Percentiles rank a stretch among this genome's conserved stretches.
Evolutionary conservation across 1,140 invertebrate species (phyloP).

Genomic region (Drosophila nigrodunni): DNA sequence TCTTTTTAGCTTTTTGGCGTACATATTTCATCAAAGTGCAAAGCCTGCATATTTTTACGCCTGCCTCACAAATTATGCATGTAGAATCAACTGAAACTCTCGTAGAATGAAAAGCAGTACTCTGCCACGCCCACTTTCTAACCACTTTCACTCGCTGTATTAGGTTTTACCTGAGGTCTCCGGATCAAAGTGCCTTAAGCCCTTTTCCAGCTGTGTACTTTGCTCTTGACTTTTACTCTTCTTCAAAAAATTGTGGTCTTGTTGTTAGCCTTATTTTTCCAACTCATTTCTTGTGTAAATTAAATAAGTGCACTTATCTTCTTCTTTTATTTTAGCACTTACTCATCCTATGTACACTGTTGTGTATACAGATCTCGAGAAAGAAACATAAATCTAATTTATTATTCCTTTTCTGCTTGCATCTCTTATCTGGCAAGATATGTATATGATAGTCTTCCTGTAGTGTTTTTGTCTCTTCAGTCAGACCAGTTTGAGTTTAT

Average conservation of each 20-base stretch:
- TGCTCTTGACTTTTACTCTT: constrained; percentile 52
- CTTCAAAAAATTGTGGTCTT: constrained; percentile 10
- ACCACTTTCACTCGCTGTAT: constrained; percentile 56
- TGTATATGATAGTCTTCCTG: not conserved
- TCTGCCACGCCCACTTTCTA: constrained; percentile 23
- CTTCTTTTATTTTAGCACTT: constrained; percentile 22
- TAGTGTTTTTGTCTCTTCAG: too few species aligned
- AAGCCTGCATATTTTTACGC: constrained; percentile 76
- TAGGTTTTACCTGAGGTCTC: constrained; percentile 41
- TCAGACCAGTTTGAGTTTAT: too few species aligned
- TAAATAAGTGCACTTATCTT: constrained; percentile 55
- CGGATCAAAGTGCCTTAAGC: constrained; percentile 60
- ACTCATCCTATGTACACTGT: not conserved
- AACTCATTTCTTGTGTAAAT: constrained; percentile 70
- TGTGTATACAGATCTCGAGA: not conserved
- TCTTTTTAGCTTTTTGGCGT: constrained; percentile 42
- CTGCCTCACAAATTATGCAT: constrained; percentile 70
- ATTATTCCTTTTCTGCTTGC: not conserved
- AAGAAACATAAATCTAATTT: not conserved
- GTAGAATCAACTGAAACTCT: constrained; percentile 64
- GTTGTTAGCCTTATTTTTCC: constrained; percentile 28
- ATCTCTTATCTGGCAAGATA: not conserved
- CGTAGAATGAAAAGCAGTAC: constrained; percentile 15
- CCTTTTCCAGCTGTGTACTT: constrained; percentile 61
- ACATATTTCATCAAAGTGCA: constrained; percentile 77